A percentile compares a stretch with the other conserved stretches of the same genome.
Evolutionary conservation across 2,888 invertebrate genomes (phyloP).

Genomic region (Leptura quadrifasciata): DNA sequence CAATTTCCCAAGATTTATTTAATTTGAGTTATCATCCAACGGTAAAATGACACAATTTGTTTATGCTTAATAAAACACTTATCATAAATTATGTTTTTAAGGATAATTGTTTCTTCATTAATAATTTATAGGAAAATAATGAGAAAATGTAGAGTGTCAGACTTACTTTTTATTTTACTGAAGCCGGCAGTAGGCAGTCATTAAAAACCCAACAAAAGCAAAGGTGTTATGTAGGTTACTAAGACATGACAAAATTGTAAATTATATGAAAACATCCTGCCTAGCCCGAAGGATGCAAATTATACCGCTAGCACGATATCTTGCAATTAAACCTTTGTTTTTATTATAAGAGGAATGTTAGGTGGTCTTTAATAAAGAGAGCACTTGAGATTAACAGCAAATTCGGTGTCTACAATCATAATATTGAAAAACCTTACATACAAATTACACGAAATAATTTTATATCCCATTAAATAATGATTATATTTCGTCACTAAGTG

Average conservation of each 20-base stretch:
- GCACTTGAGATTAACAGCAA: constrained; percentile 9
- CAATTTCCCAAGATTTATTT: neutral
- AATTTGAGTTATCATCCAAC: neutral
- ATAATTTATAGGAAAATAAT: constrained; percentile 37
- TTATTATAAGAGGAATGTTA: constrained; percentile 53
- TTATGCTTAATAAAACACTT: neutral
- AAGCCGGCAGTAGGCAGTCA: constrained; percentile 31
- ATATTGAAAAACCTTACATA: neutral
- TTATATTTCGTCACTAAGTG: neutral
- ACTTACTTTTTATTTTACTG: constrained; percentile 5
- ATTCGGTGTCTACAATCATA: neutral
- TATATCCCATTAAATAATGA: constrained; percentile 1
- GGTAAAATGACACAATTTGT: neutral
- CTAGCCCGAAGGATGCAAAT: constrained; percentile 59
- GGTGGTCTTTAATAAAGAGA: constrained; percentile 52
- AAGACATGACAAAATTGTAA: constrained; percentile 55
- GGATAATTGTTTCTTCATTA: constrained; percentile 15
- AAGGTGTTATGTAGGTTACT: constrained; percentile 56
- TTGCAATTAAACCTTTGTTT: constrained; percentile 60
- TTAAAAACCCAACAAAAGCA: constrained; percentile 40
- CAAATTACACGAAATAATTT: neutral
- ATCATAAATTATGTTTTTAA: constrained; percentile 16
- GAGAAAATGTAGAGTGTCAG: constrained; percentile 25
- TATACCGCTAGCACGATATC: constrained; percentile 60
- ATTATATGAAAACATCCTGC: constrained; percentile 58